These are phyloP conservation scores for Triplophysa tibetana DNA, from an alignment of 2,113 vertebrate genomes.

Conservation along the genomic window DNA sequence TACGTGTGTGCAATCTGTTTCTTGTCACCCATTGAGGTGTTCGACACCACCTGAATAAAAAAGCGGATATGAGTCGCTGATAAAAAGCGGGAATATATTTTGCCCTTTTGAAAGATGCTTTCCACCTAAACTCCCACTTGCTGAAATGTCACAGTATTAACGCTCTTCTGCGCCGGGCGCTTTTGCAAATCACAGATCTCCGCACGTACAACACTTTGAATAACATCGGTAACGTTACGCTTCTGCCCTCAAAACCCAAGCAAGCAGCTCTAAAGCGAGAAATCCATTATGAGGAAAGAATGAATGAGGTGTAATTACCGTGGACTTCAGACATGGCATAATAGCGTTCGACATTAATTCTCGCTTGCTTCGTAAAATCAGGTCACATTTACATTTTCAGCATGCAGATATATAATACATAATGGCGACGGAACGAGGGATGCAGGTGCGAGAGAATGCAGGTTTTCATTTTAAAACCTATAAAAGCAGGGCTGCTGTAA, in stretches of 20 bases:
- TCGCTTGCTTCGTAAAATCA: conserved; percentile 4
- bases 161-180: neutral
- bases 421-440: neutral
- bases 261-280: neutral
- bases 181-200: neutral
- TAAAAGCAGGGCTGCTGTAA: too few relatives aligned
- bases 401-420: neutral
- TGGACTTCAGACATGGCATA: conserved; percentile 27
- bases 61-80: conserved; percentile 6
- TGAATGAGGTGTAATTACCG: conserved; percentile 27
- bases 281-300: conserved; percentile 23
- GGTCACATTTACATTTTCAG: neutral
- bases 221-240: too few relatives aligned
- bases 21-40: neutral
- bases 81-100: conserved; percentile 7
- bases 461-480: too few relatives aligned
- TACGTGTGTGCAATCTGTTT: conserved; percentile 21
- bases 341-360: conserved; percentile 19
- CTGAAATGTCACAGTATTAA: conserved; percentile 29
- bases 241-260: neutral
- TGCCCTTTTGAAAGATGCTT: conserved; percentile 14
- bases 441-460: too few relatives aligned
- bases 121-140: conserved; percentile 13
- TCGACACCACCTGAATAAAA: conserved; percentile 26
- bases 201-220: neutral